phyloP scores from a whole-genome alignment of 1,140 invertebrate species.

The Trachymyrmex septentrionalis region DNA sequence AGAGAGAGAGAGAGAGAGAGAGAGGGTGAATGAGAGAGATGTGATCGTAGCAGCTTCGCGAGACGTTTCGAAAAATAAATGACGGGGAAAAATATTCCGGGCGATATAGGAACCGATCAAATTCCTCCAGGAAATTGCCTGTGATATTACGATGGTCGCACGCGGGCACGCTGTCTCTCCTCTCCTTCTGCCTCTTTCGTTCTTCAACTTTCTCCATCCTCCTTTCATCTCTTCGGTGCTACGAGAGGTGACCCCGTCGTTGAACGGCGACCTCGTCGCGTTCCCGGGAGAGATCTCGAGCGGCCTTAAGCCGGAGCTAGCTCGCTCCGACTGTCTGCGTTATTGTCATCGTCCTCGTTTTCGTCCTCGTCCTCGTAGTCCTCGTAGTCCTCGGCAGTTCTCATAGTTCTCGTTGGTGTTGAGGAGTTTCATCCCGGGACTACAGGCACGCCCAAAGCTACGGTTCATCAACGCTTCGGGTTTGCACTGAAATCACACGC shows the following conservation, averaged over 20 bases:
- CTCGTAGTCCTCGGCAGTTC: conserved; percentile 14
- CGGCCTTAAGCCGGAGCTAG: conserved; percentile 61
- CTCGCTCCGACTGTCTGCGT: conserved; percentile 62
- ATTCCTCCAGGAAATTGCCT: conserved; percentile 82
- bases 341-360: conserved; percentile 63
- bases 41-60: conserved; percentile 73
- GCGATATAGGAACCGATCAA: conserved; percentile 79
- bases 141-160: conserved; percentile 80
- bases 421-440: conserved; percentile 35
- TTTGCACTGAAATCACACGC: conserved; percentile 48
- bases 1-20: neutral
- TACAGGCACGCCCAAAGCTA: conserved; percentile 5
- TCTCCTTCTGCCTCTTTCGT: conserved; percentile 26
- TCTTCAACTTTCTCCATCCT: neutral
- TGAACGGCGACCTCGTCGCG: conserved; percentile 61
- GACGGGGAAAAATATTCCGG: conserved; percentile 79
- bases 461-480: conserved; percentile 43
- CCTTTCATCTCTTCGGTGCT: neutral
- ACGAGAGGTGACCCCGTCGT: conserved; percentile 57
- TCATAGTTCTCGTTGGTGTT: conserved; percentile 14
- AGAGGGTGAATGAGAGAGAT: conserved; percentile 15
- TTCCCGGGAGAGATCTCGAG: conserved; percentile 55
- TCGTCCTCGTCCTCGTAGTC: neutral
- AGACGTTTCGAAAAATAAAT: conserved; percentile 78
- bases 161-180: conserved; percentile 23